Evolutionary conservation across 2,113 vertebrate genomes (phyloP).

Genomic region (Tympanuchus pallidicinctus): DNA sequence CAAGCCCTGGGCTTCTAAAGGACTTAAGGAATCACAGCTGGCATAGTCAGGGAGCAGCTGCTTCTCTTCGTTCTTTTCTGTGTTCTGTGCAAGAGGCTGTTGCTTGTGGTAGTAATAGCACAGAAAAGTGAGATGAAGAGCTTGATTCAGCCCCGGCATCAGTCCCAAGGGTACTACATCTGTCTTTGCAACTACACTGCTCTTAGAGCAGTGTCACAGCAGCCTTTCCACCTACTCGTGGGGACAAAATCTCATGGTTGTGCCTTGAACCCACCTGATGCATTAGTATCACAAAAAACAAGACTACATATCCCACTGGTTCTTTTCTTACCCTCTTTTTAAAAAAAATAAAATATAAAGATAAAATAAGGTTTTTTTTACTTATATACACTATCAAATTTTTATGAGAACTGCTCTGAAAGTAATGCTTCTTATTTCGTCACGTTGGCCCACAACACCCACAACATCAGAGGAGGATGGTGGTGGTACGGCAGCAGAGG

Average conservation of each 20-base stretch:
- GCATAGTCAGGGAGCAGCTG: not conserved
- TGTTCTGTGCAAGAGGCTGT: not conserved
- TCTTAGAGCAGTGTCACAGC: not conserved
- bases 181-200: not conserved
- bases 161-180: not conserved
- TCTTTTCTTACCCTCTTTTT: too few species aligned
- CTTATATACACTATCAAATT: too few species aligned
- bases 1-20: not conserved
- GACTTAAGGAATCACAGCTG: not conserved
- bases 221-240: not conserved
- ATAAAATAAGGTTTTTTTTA: too few species aligned
- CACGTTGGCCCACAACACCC: too few species aligned
- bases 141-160: not conserved
- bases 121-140: not conserved
- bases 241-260: not conserved
- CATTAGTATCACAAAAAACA: too few species aligned
- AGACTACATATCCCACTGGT: too few species aligned
- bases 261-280: not conserved
- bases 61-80: not conserved
- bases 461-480: too few species aligned
- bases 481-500: too few species aligned
- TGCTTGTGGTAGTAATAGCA: not conserved
- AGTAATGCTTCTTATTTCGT: too few species aligned
- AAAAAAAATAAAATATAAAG: too few species aligned
- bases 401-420: too few species aligned